Conservation (phyloP, 1,140 invertebrate genomes). For the Pseudomyrmex flavicornis region DNA sequence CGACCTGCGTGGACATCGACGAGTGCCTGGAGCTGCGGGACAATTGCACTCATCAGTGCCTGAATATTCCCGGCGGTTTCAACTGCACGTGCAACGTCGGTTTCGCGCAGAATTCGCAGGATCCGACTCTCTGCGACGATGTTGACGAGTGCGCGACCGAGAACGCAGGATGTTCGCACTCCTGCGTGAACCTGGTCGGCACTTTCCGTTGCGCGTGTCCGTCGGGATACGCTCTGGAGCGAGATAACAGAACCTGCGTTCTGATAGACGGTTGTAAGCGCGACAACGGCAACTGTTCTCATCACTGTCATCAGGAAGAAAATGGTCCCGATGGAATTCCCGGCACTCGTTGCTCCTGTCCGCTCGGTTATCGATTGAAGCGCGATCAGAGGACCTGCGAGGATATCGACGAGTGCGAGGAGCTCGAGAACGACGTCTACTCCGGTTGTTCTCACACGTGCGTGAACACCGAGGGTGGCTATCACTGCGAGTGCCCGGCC, state of each 20-base stretch:
- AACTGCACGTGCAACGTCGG: conserved; percentile 91
- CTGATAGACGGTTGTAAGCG: conserved; percentile 78
- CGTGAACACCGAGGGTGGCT: conserved; percentile 91
- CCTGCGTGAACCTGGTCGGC: conserved; percentile 86
- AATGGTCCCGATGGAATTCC: conserved; percentile 87
- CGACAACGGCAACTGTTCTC: conserved; percentile 85
- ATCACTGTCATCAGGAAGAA: conserved; percentile 86
- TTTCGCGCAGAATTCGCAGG: conserved; percentile 84
- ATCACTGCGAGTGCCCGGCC: conserved; percentile 92
- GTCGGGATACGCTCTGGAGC: conserved; percentile 78
- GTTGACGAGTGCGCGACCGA: conserved; percentile 85
- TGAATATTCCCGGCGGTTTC: conserved; percentile 90
- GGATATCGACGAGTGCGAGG: conserved; percentile 92
- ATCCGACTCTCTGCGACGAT: conserved; percentile 74
- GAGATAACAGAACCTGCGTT: conserved; percentile 83
- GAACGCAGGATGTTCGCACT: conserved; percentile 87
- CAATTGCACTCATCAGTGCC: conserved; percentile 87
- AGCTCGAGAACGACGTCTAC: conserved; percentile 81
- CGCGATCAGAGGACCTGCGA: conserved; percentile 90
- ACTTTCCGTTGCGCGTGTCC: conserved; percentile 85
- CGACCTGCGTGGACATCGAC: conserved; percentile 85
- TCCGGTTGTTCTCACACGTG: conserved; percentile 85
- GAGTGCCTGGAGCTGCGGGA: conserved; percentile 85
- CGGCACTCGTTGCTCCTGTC: conserved; percentile 87
- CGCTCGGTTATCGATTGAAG: conserved; percentile 89